phyloP scores from a whole-genome alignment of 2,888 invertebrate genomes.

The Papilio protenor region DNA sequence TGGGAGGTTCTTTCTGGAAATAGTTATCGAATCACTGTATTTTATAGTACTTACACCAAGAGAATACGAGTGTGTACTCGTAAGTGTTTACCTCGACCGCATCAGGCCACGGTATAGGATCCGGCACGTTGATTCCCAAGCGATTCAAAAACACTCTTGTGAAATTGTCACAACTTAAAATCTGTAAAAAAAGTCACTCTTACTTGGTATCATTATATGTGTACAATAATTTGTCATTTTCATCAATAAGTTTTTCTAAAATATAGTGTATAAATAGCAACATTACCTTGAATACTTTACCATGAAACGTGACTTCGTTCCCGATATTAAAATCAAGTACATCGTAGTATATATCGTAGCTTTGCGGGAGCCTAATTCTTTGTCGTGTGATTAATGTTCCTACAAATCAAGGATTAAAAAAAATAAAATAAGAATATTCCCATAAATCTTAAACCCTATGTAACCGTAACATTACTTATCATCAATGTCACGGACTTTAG shows the following conservation, averaged over 20 bases:
- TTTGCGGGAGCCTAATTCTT: constrained; percentile 90
- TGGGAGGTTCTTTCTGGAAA: constrained; percentile 69
- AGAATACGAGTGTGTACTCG: not conserved
- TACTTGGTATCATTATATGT: not conserved
- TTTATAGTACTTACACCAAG: not conserved
- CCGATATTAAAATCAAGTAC: constrained; percentile 95
- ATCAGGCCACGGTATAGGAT: constrained; percentile 81
- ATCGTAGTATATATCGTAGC: constrained; percentile 90
- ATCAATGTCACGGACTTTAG: too few species aligned
- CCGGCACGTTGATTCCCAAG: constrained; percentile 92
- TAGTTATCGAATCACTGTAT: not conserved
- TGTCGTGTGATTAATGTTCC: constrained; percentile 93
- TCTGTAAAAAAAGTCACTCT: constrained; percentile 51
- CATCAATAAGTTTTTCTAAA: too few species aligned
- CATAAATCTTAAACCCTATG: not conserved
- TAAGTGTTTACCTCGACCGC: constrained; percentile 91
- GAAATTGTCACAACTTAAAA: constrained; percentile 90
- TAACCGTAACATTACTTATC: not conserved
- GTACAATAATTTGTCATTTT: not conserved
- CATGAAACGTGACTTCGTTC: constrained; percentile 53
- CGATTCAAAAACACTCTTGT: constrained; percentile 93
- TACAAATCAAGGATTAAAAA: constrained; percentile 54
- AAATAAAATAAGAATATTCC: not conserved
- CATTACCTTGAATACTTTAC: constrained; percentile 16
- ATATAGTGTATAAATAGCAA: not conserved